Evolutionary conservation across 2,113 vertebrate genomes (phyloP), one percentile per base, ranked within the genome.

Genomic region (Pelecanus crispus): DNA sequence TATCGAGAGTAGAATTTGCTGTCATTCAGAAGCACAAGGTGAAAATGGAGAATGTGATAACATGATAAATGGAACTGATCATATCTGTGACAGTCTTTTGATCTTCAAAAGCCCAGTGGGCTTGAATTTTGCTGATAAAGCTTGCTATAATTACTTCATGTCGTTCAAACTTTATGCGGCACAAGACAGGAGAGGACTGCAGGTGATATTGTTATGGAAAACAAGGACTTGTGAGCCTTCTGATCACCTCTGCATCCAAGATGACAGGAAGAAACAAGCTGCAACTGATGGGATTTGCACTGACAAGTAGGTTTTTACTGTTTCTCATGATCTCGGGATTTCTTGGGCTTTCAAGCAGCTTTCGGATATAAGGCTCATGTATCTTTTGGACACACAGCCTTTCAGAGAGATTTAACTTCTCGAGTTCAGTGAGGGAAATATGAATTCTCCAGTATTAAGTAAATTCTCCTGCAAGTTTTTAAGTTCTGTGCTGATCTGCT

Each of bases 51-150:
- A 88, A 62, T 75, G 24, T 44, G 89, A 82, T 82, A 92, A 83
- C 62, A 87, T 86, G 84, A 94, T 95, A 96, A 95, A 96, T 95
- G 90, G 59, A 78, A 91, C 61, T 75, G 68, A 94, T 97, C 36
- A 19, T 84, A 93, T 81, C 68, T 84, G 11, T 94, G 94, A 87
- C 40, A 94, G 80, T 62, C 78, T 83, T 93, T 93, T 94, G 95
- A 94, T 97, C 92, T 96, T 96, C 77, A 94, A 91, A 94, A 93
- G 53, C 89, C 81, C n/a, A 66, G 61, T 88, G 71, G 58, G 47
- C 28, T 93, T 90, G 67, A 95, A 82, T 95, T 95, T 86, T 96
- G 81, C 78, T 90, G 75, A 97, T 90, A 85, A 93, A 90, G 78
- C 87, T 83, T 91, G 29, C 45, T 88, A 45, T 90, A 96, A 93